Percentiles rank a stretch among this genome's conserved stretches.
These are phyloP conservation scores for Agapornis roseicollis DNA, from an alignment of 2,113 vertebrate genomes.

Conservation along the genomic window DNA sequence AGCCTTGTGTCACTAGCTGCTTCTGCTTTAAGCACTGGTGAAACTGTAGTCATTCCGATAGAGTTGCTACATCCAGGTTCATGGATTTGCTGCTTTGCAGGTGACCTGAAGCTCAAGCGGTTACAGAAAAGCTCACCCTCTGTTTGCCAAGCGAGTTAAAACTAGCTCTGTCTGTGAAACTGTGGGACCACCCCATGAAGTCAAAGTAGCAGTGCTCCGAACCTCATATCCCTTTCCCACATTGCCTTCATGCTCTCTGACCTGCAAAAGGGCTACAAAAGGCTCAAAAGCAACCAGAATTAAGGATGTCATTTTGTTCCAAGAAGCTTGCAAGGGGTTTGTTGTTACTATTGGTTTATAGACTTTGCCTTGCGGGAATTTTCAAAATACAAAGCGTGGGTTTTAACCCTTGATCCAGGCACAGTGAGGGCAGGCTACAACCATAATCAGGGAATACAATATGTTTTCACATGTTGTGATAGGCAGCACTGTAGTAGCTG, in stretches of 20 bases:
- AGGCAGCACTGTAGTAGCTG: background rate
- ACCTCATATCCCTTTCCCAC: background rate
- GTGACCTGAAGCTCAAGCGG: background rate
- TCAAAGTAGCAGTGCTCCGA: background rate
- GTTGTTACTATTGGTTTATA: background rate
- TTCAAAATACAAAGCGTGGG: background rate
- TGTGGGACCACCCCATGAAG: background rate
- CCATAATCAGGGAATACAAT: background rate
- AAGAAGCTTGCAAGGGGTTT: background rate
- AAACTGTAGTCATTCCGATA: background rate
- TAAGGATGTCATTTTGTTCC: background rate
- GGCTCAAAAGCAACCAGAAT: background rate
- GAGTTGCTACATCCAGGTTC: background rate
- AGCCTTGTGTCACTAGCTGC: background rate
- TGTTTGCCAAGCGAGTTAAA: background rate
- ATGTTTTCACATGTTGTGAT: background rate
- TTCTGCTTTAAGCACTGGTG: background rate
- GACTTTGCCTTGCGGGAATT: background rate
- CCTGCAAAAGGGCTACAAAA: background rate
- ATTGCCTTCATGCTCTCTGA: background rate
- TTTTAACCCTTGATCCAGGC: background rate
- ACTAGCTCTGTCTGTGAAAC: background rate
- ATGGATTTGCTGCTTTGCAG: background rate
- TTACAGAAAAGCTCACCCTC: background rate
- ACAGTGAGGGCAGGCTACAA: background rate